Evolutionary conservation across 2,888 invertebrate genomes (phyloP), one percentile per base, ranked within the genome.

Genomic region (Bugula neritina): DNA sequence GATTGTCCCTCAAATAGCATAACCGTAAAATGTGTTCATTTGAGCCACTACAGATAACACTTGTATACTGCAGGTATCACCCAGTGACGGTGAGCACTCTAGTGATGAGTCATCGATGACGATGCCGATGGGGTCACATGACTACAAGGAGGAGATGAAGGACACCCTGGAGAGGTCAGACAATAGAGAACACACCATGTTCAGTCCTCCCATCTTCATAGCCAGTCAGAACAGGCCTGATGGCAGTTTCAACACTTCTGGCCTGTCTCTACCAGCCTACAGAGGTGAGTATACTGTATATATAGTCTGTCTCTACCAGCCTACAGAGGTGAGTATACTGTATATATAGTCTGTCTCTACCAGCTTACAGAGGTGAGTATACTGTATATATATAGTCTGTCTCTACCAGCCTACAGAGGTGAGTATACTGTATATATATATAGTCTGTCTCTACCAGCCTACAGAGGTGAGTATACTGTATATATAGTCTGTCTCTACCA

Each of bases 121-220:
- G 5, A 63, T 27, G 25, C 63, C 63, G 27, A 63, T 73, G 31
- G 25, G 58, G 57, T 75, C 75, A 3, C 80, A 81, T 74, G 80
- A 80, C 73, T 81, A 81, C 71, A 79, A 80, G 69, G 80, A 81
- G 55, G 83, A 82, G 71, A 83, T 83, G 82, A 73, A 71, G 52
- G 54, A 73, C 13, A 71, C 73, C 35, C 79, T 77, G 71, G 78
- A 70, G 29, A 52, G 71, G 54, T 71, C 52, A 29, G 31, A 71
- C 74, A 73, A 0, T 75, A 80, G 82, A 55, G 82, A 82, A 74
- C 81, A 79, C 73, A 79, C 80, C 69, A 79, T 80, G 71, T 81
- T 81, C 73, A 82, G 82, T 74, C 83, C 83, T 1, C 83, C 83
- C 3, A 80, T 82, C 58, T 75, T 78, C 34, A 73, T 79, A 34